Evolutionary conservation across 2,797 vertebrate species (phyloP).

Genomic region (Danio kyathit): DNA sequence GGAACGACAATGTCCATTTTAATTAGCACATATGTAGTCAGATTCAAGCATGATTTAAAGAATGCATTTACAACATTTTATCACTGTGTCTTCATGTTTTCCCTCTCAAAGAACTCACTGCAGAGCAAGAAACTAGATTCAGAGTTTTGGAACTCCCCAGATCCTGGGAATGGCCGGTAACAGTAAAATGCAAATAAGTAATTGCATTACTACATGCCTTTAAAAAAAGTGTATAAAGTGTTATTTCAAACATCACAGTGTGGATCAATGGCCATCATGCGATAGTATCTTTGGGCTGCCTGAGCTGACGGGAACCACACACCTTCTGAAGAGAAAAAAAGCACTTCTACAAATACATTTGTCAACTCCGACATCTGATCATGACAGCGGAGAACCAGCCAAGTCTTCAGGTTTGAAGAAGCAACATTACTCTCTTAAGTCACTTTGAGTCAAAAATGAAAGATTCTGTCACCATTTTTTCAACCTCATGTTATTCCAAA

Average conservation of each 20-base stretch:
- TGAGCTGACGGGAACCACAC: constrained; percentile 55
- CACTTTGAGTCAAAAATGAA: background rate
- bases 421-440: background rate
- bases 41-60: background rate
- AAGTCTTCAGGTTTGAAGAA: constrained; percentile 45
- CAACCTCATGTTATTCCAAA: background rate
- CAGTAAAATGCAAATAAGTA: background rate
- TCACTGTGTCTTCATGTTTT: background rate
- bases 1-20: background rate
- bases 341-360: constrained; percentile 70
- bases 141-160: constrained; percentile 74
- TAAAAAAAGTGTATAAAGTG: background rate
- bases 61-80: background rate
- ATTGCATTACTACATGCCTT: background rate
- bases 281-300: constrained; percentile 76
- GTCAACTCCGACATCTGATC: constrained; percentile 53
- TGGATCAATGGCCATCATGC: constrained; percentile 72
- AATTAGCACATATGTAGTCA: background rate
- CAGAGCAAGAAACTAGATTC: constrained; percentile 75
- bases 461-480: background rate
- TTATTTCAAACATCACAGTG: constrained; percentile 13
- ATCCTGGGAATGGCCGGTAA: constrained; percentile 65
- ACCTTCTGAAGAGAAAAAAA: constrained; percentile 78
- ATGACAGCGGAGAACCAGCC: background rate
- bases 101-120: constrained; percentile 60